A percentile compares a stretch with the other conserved stretches of the same genome.
These are phyloP conservation scores for Agapornis roseicollis DNA, from an alignment of 2,113 vertebrate species.

Conservation along the genomic window DNA sequence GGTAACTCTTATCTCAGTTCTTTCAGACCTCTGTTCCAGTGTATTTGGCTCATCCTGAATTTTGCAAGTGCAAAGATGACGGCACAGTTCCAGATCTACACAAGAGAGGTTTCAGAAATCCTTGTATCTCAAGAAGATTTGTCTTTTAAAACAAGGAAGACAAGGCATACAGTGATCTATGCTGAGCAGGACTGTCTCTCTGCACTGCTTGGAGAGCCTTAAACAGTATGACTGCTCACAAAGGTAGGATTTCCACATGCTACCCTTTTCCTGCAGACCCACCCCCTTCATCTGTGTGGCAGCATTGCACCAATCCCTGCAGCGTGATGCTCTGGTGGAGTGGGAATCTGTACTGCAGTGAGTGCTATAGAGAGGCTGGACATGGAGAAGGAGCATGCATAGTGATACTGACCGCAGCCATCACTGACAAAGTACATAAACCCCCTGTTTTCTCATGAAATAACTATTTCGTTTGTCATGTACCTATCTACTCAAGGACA, in stretches of 20 bases:
- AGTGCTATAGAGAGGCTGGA: neutral
- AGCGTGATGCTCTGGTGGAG: no score
- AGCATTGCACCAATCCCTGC: fast-evolving
- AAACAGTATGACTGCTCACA: neutral
- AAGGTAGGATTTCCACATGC: neutral
- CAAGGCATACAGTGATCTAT: neutral
- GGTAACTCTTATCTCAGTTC: no score
- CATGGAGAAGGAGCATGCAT: neutral
- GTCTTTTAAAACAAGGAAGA: fast-evolving
- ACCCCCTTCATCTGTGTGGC: fast-evolving
- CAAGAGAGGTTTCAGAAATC: neutral
- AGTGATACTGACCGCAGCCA: neutral
- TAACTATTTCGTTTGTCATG: neutral
- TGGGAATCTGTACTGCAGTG: neutral
- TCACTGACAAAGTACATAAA: neutral
- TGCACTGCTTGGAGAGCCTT: neutral
- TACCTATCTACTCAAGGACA: neutral
- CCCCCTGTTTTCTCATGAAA: fast-evolving
- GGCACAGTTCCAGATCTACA: neutral
- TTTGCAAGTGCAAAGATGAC: neutral
- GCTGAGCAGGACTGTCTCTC: neutral
- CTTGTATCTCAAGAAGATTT: neutral
- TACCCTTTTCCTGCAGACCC: neutral
- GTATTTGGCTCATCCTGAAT: neutral
- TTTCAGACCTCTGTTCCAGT: neutral